phyloP scores from a whole-genome alignment of 2,888 invertebrate genomes.

The Halocaridina rubra region DNA sequence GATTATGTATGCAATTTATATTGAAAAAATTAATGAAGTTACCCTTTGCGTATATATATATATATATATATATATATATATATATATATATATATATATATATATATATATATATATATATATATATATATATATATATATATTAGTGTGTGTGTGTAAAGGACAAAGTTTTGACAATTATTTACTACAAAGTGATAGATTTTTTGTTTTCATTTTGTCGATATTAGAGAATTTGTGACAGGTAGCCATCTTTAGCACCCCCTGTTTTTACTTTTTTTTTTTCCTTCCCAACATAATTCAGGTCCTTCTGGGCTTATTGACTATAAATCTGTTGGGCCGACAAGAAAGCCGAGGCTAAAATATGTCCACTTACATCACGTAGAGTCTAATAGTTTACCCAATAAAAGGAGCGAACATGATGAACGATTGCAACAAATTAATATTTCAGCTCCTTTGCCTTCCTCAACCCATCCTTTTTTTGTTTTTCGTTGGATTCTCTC shows the following conservation, averaged over 20 bases:
- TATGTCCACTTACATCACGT: neutral
- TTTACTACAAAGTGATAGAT: too few species aligned
- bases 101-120: constrained; percentile 23
- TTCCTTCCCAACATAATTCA: neutral
- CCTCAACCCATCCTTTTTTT: too few species aligned
- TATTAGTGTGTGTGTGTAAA: neutral
- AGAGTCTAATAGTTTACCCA: neutral
- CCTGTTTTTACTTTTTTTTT: too few species aligned
- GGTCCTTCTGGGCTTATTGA: neutral
- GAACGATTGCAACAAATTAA: too few species aligned
- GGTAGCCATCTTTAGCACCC: neutral
- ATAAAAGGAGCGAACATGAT: neutral
- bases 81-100: constrained; percentile 19
- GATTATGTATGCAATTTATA: too few species aligned
- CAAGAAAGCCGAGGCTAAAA: neutral
- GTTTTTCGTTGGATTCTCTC: neutral
- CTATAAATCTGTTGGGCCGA: neutral
- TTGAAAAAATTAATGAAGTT: too few species aligned
- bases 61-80: constrained; percentile 5
- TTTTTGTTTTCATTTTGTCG: too few species aligned
- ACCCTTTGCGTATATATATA: neutral
- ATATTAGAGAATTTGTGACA: too few species aligned
- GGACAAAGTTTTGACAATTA: too few species aligned
- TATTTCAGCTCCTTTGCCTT: too few species aligned
- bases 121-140: neutral